A percentile compares a stretch with the other conserved stretches of the same genome.
These are phyloP conservation scores for Neomonachus schauinslandi DNA, from an alignment of 2,113 vertebrate genomes.

Conservation along the genomic window DNA sequence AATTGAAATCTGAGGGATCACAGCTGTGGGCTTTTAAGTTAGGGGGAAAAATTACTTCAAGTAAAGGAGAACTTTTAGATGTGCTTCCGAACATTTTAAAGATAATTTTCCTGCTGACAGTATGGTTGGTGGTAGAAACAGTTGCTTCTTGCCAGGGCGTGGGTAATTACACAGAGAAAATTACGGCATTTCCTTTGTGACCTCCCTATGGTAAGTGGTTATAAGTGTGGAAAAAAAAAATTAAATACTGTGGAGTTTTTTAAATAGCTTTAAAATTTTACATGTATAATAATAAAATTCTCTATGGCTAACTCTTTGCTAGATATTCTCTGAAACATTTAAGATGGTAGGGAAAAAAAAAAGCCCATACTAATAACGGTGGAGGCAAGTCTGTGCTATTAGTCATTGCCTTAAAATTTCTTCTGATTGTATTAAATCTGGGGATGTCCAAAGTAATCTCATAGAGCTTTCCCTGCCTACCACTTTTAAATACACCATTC, in stretches of 20 bases:
- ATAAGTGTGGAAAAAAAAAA: neutral
- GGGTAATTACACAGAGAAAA: neutral
- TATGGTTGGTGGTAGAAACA: neutral
- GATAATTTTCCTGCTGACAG: neutral
- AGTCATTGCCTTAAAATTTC: neutral
- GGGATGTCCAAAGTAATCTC: neutral
- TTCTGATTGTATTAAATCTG: fast-evolving
- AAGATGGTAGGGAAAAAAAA: neutral
- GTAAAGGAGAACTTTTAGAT: slow-evolving; percentile 32
- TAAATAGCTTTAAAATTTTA: slow-evolving; percentile 61
- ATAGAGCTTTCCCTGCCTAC: slow-evolving; percentile 56
- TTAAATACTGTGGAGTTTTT: slow-evolving; percentile 54
- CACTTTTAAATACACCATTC: slow-evolving; percentile 75
- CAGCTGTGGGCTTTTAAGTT: slow-evolving; percentile 78
- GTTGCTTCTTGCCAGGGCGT: neutral
- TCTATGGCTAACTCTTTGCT: slow-evolving; percentile 34
- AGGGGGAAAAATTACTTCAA: neutral
- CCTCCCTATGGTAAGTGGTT: slow-evolving; percentile 15
- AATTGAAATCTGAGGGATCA: slow-evolving; percentile 84
- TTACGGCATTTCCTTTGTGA: neutral
- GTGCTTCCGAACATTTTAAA: neutral
- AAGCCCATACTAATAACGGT: neutral
- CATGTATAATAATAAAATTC: slow-evolving; percentile 52
- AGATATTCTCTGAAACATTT: slow-evolving; percentile 51
- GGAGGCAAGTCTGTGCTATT: slow-evolving; percentile 26